Percentiles rank a stretch among this genome's conserved stretches.
phyloP scores from a whole-genome alignment of 2,888 invertebrate species.

The Hedya salicella region DNA sequence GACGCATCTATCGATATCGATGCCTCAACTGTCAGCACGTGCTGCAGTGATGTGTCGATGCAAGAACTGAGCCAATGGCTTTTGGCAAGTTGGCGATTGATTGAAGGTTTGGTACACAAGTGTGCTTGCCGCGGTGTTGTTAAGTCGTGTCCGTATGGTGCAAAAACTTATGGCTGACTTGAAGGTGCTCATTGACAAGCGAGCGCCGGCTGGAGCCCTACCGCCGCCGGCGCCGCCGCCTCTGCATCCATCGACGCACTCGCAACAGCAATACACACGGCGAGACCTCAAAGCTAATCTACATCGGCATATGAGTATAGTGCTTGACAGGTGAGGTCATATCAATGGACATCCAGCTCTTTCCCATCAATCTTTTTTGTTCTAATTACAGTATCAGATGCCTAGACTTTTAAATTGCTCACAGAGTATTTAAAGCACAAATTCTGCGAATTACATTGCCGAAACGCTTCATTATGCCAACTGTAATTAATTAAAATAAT shows the following conservation, averaged over 20 bases:
- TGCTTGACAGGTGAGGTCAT: conserved; percentile 80
- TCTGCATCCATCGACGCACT: conserved; percentile 54
- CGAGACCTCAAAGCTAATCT: conserved; percentile 82
- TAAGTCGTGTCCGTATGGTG: conserved; percentile 82
- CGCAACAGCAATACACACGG: conserved; percentile 75
- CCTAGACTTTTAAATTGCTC: conserved; percentile 17
- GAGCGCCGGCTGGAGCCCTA: conserved; percentile 72
- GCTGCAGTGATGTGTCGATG: conserved; percentile 73
- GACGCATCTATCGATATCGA: conserved; percentile 76
- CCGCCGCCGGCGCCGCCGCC: conserved; percentile 58
- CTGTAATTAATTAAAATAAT: conserved; percentile 36
- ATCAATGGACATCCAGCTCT: not conserved
- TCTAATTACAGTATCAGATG: not conserved
- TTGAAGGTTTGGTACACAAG: conserved; percentile 72
- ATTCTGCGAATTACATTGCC: conserved; percentile 21
- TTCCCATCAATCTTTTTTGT: not conserved
- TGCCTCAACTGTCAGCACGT: conserved; percentile 74
- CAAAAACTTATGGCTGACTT: conserved; percentile 82
- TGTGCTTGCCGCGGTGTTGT: conserved; percentile 70
- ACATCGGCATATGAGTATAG: conserved; percentile 83
- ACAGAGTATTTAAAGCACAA: conserved; percentile 8
- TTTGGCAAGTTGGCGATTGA: conserved; percentile 76
- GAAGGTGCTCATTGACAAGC: conserved; percentile 82
- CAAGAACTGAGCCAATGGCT: conserved; percentile 78
- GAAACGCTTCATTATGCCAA: conserved; percentile 21